Conservation (phyloP, 2,113 vertebrate genomes). For the Scopus umbretta region DNA sequence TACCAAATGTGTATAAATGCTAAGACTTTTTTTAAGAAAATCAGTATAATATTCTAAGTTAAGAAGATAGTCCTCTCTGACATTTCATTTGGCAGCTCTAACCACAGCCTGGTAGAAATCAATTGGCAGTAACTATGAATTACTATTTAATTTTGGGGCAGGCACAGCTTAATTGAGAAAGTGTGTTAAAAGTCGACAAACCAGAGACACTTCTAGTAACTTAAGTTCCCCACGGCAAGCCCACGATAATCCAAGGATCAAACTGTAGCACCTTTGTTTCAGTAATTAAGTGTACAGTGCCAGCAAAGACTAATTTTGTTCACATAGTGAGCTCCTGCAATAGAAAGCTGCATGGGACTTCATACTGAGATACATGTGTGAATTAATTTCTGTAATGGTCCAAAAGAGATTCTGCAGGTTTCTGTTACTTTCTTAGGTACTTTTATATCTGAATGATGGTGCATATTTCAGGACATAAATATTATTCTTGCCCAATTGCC, state of each 20-base stretch:
- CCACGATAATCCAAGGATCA: background rate
- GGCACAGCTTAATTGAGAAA: constrained; percentile 35
- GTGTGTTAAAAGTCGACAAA: background rate
- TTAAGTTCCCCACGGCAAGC: background rate
- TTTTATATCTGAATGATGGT: background rate
- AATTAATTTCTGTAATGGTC: background rate
- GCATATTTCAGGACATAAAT: background rate
- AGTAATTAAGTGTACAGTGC: background rate
- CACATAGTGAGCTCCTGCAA: background rate
- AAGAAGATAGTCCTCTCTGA: constrained; percentile 25
- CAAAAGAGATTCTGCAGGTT: background rate
- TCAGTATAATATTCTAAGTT: constrained; percentile 9
- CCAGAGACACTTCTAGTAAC: background rate
- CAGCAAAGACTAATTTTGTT: background rate
- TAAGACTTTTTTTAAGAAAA: constrained; percentile 17
- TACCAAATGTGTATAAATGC: constrained; percentile 33
- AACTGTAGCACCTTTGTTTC: background rate
- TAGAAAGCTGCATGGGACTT: background rate
- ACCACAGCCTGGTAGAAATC: constrained; percentile 32
- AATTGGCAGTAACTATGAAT: constrained; percentile 35
- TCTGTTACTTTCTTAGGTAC: background rate
- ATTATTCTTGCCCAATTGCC: background rate
- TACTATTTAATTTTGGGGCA: constrained; percentile 1
- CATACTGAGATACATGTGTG: background rate
- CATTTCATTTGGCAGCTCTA: constrained; percentile 39